phyloP scores from a whole-genome alignment of 2,888 invertebrate species.

The Antheraea yamamai region DNA sequence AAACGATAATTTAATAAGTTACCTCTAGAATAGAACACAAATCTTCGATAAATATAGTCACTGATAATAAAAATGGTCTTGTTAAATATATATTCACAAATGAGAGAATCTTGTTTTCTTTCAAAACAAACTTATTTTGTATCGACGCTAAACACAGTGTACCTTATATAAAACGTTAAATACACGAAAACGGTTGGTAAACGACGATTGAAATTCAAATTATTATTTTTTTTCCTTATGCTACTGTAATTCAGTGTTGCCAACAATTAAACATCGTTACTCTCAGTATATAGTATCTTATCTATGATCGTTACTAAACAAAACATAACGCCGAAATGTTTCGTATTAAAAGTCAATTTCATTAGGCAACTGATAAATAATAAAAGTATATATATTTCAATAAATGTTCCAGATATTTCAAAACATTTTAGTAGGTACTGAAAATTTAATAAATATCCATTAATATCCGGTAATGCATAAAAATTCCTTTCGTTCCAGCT shows the following conservation, averaged over 20 bases:
- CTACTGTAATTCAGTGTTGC: background rate
- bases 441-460: too few species aligned
- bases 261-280: background rate
- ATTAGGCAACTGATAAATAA: background rate
- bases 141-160: background rate
- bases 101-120: background rate
- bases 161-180: too few species aligned
- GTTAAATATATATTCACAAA: background rate
- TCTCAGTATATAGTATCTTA: too few species aligned
- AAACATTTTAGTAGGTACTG: too few species aligned
- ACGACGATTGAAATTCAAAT: background rate
- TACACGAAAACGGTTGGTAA: background rate
- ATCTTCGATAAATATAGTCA: background rate
- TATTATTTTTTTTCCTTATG: background rate
- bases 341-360: background rate
- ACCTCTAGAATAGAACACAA: background rate
- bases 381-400: background rate
- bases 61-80: background rate
- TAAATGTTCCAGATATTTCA: background rate
- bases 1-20: background rate
- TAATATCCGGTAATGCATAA: too few species aligned
- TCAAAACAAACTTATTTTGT: background rate
- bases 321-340: too few species aligned
- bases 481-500: background rate
- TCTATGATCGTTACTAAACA: background rate